Base-by-base conservation (phyloP, 2,113 vertebrate species). In the Calyptomena viridis region DNA sequence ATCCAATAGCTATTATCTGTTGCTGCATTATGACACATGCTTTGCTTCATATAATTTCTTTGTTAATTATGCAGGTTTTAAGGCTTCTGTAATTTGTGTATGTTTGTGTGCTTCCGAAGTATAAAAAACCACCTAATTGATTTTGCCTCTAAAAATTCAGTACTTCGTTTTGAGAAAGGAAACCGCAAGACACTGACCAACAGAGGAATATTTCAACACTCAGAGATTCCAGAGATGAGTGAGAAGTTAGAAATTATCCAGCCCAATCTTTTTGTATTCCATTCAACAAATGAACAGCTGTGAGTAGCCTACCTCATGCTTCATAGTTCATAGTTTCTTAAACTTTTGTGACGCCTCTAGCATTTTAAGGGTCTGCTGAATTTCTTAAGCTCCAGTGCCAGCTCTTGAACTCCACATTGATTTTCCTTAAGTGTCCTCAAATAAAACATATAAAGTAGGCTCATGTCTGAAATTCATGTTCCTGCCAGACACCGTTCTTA, bases 371-470 rank as follows among this genome's bases (percentile, higher is more conserved):
- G 27, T 72, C 73, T 78, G 28, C 55, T 86, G 50, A 86, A 94
- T 96, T 96, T 83, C 66, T 92, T 47, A 93, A 72, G 74, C 35
- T 91, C 35, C 23, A 33, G 64, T 76, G 58, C n/a, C 78, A 91
- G 63, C 50, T 87, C 95, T 55, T 95, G 82, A 96, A 82, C 72
- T 88, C 73, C 44, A 56, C 90, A 96, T 96, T 92, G 86, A 96
- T 96, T 97, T 89, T 89, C 72, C 84, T 96, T 95, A 95, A 96
- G 56, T 82, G 75, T 95, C 96, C 94, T 96, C 96, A 96, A 96
- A 96, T 95, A 96, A 96, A 97, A 89, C n/a, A 87, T 60, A 96
- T 93, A 95, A 95, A 93, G 93, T 66, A 95, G 84, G 60, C 17
- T 74, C 4, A 11, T 78, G 68, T 92, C 90, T 96, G 91, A 97